phyloP scores from a whole-genome alignment of 1,140 invertebrate species.

The Drosophila novamexicana region DNA sequence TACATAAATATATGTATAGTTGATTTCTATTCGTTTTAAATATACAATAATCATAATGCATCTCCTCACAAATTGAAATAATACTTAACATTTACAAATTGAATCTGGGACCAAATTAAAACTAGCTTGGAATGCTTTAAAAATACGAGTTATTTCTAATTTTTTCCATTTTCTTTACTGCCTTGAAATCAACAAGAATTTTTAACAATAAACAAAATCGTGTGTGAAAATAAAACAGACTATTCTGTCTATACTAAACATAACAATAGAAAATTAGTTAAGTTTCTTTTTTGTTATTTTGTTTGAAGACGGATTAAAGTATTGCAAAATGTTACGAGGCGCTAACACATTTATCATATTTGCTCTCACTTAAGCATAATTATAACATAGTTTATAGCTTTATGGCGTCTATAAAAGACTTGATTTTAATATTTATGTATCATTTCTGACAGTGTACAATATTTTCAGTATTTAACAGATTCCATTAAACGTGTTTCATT shows the following conservation, averaged over 20 bases:
- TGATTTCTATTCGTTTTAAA: constrained; percentile 36
- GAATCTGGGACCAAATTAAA: constrained; percentile 75
- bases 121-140: constrained; percentile 76
- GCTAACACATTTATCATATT: constrained; percentile 16
- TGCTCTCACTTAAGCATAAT: constrained; percentile 51
- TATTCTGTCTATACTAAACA: too few species aligned
- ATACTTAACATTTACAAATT: constrained; percentile 75
- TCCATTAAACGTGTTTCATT: constrained; percentile 43
- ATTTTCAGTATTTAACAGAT: constrained; percentile 54
- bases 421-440: constrained; percentile 11
- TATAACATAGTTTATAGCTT: constrained; percentile 33
- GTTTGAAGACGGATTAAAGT: constrained; percentile 68
- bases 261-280: constrained; percentile 44
- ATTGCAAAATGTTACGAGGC: constrained; percentile 66
- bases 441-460: constrained; percentile 35
- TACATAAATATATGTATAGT: constrained; percentile 40
- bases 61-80: constrained; percentile 53
- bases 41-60: constrained; percentile 40
- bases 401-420: constrained; percentile 17
- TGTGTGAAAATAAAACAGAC: constrained; percentile 33
- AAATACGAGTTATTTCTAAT: constrained; percentile 45
- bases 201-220: constrained; percentile 51
- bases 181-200: constrained; percentile 30
- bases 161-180: constrained; percentile 7
- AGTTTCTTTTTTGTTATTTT: constrained; percentile 43